Conservation (phyloP, 1,140 invertebrate species). For the Bombyx mandarina region DNA sequence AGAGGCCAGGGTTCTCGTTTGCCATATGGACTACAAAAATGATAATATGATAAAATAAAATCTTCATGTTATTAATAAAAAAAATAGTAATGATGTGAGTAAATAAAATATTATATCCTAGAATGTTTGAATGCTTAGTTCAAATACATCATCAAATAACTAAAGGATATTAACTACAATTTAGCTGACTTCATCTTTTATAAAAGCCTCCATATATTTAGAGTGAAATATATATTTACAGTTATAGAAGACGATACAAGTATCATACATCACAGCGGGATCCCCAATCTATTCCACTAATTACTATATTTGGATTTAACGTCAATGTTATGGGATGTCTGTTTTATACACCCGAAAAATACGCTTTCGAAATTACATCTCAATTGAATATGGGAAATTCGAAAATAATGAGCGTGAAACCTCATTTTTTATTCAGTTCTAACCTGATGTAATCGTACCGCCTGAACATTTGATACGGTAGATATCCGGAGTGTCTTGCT, state of each 20-base stretch:
- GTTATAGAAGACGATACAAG: too few relatives aligned
- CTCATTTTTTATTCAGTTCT: slow-evolving; percentile 4
- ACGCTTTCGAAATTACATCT: too few relatives aligned
- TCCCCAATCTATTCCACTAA: too few relatives aligned
- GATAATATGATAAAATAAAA: neutral
- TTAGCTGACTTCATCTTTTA: too few relatives aligned
- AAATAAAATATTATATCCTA: neutral
- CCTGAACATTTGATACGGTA: slow-evolving; percentile 32
- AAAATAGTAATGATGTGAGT: neutral
- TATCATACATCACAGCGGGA: too few relatives aligned
- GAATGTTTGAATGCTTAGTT: neutral
- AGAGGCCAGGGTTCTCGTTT: slow-evolving; percentile 56
- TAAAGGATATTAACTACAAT: neutral
- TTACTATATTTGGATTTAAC: too few relatives aligned
- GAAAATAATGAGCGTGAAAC: too few relatives aligned
- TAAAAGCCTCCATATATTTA: too few relatives aligned
- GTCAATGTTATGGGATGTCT: too few relatives aligned
- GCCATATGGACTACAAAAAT: slow-evolving; percentile 32
- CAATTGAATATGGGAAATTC: too few relatives aligned
- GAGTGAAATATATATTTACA: too few relatives aligned
- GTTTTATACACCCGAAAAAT: too few relatives aligned
- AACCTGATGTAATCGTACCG: slow-evolving; percentile 39
- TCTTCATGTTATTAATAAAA: neutral
- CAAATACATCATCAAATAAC: neutral
- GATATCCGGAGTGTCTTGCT: slow-evolving; percentile 24